These are phyloP conservation scores for Triops cancriformis DNA, from an alignment of 1,140 invertebrate genomes.

Conservation along the genomic window DNA sequence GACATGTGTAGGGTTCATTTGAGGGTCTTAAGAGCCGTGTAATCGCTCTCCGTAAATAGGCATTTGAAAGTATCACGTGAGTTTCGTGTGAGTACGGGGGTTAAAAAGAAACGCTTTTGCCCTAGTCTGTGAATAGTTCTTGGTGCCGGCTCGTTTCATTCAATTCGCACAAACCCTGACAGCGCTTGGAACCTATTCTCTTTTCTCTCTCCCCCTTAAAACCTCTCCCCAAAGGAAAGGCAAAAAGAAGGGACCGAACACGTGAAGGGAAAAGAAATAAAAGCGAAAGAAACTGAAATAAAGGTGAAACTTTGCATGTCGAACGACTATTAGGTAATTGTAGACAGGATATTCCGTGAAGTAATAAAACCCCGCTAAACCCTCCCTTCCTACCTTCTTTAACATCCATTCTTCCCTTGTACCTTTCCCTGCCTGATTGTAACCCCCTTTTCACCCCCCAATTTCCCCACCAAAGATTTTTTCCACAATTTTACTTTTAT, in stretches of 20 bases:
- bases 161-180: neutral
- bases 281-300: no score
- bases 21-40: neutral
- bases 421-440: no score
- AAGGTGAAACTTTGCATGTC: neutral
- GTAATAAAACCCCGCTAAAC: neutral
- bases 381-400: no score
- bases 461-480: neutral
- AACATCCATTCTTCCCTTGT: no score
- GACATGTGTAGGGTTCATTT: neutral
- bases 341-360: neutral
- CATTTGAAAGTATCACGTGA: neutral
- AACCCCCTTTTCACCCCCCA: neutral
- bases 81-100: neutral
- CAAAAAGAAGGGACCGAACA: neutral
- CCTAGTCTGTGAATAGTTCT: neutral
- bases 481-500: no score
- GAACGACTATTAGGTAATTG: constrained; percentile 11
- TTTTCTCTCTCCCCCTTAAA: neutral
- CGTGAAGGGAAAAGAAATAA: no score
- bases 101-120: neutral
- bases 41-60: no score
- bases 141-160: constrained; percentile 4
- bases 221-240: no score
- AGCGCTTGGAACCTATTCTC: neutral